Conservation (phyloP, 1,140 invertebrate genomes). For the Cyphomyrmex costatus region DNA sequence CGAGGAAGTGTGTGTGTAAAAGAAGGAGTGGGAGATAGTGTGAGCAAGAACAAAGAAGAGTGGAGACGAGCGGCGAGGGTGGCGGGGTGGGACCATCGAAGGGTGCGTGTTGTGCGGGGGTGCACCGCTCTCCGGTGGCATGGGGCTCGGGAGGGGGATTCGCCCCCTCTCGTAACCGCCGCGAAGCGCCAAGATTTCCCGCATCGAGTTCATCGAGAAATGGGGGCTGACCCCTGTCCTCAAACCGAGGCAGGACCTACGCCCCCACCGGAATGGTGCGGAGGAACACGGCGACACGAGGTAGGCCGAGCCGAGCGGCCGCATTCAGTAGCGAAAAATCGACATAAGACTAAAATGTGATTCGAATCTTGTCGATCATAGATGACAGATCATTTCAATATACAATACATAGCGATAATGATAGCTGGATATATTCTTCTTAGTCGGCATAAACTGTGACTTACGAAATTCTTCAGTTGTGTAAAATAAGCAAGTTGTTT, state of each 20-base stretch:
- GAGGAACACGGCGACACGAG: constrained; percentile 91
- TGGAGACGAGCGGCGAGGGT: constrained; percentile 66
- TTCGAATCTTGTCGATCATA: constrained; percentile 21
- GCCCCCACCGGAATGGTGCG: constrained; percentile 90
- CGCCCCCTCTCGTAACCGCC: constrained; percentile 87
- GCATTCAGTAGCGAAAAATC: constrained; percentile 43
- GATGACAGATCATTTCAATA: constrained; percentile 36
- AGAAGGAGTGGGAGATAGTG: constrained; percentile 23
- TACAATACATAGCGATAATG: constrained; percentile 12
- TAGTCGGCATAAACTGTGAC: not conserved
- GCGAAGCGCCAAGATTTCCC: constrained; percentile 94
- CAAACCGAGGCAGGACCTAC: constrained; percentile 96
- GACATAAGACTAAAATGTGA: constrained; percentile 42
- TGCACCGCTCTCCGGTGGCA: constrained; percentile 82
- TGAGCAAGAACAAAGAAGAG: constrained; percentile 62
- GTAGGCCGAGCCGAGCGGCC: constrained; percentile 82
- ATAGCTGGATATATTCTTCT: constrained; percentile 14
- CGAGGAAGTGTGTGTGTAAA: constrained; percentile 7
- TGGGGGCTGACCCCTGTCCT: constrained; percentile 98
- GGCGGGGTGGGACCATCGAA: constrained; percentile 78
- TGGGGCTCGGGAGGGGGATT: constrained; percentile 86
- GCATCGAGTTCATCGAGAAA: constrained; percentile 97
- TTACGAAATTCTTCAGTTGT: not conserved
- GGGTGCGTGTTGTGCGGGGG: constrained; percentile 81
- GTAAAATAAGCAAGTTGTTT: not conserved